A percentile compares a stretch with the other conserved stretches of the same genome.
Evolutionary conservation across 2,113 vertebrate species (phyloP).

Genomic region (Ceyx cyanopectus): DNA sequence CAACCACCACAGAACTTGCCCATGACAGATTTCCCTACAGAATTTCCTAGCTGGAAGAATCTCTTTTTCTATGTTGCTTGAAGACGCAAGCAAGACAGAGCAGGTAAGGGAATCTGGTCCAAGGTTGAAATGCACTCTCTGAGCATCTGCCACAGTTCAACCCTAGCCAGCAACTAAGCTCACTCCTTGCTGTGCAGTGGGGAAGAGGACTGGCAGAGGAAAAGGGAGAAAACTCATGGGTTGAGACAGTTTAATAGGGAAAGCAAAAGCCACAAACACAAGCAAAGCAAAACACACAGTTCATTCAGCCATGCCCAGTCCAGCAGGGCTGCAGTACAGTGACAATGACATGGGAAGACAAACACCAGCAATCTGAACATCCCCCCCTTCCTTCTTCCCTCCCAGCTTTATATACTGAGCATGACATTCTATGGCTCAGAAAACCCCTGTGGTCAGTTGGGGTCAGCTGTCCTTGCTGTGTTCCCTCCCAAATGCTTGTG

Average conservation of each 20-base stretch:
- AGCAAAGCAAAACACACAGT: background rate
- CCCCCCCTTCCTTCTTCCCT: background rate
- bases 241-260: background rate
- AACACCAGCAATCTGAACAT: background rate
- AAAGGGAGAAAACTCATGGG: background rate
- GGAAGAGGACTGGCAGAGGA: background rate
- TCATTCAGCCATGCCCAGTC: background rate
- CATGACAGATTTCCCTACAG: background rate
- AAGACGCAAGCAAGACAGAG: background rate
- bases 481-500: background rate
- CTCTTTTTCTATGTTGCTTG: background rate
- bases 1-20: background rate
- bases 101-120: background rate
- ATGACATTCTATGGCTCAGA: background rate
- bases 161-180: background rate
- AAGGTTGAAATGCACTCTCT: background rate
- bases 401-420: background rate
- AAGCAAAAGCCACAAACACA: background rate
- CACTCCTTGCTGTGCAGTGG: background rate
- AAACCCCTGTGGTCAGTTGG: background rate
- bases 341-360: background rate
- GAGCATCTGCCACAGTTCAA: background rate
- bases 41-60: background rate
- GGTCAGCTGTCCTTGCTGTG: background rate
- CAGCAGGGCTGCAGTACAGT: background rate